Evolutionary conservation across 1,140 invertebrate genomes (phyloP).

Genomic region (Panagrolaimus sp.): DNA sequence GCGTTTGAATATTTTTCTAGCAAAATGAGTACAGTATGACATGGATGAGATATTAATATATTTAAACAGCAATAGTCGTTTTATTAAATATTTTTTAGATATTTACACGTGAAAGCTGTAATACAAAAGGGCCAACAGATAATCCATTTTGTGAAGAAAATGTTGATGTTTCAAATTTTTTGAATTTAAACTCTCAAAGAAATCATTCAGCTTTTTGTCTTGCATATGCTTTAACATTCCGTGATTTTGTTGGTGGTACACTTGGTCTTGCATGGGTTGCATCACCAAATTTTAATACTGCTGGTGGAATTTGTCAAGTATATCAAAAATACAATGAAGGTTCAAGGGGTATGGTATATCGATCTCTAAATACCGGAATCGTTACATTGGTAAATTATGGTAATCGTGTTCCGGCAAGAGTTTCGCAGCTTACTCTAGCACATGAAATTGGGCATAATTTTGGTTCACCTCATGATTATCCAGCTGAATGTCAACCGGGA

Average conservation of each 20-base stretch:
- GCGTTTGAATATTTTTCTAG: too few relatives aligned
- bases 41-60: too few relatives aligned
- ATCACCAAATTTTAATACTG: constrained; percentile 73
- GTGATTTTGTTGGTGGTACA: constrained; percentile 92
- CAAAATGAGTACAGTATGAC: too few relatives aligned
- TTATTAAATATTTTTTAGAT: constrained; percentile 55
- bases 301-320: constrained; percentile 96
- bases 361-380: constrained; percentile 95
- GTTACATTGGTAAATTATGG: constrained; percentile 99
- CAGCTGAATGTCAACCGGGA: constrained; percentile 80
- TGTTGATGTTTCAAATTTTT: constrained; percentile 97
- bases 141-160: constrained; percentile 94
- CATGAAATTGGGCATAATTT: constrained; percentile 99
- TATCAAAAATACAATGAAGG: constrained; percentile 95
- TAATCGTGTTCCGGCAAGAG: constrained; percentile 86
- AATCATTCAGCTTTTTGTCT: constrained; percentile 97
- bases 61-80: neutral
- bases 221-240: constrained; percentile 95
- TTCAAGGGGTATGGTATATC: constrained; percentile 81
- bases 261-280: constrained; percentile 97
- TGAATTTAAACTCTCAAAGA: constrained; percentile 90
- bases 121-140: constrained; percentile 40
- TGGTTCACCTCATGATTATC: constrained; percentile 96
- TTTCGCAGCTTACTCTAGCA: constrained; percentile 94
- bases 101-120: constrained; percentile 61